Base-by-base conservation (phyloP, 2,888 invertebrate species). In the Copidosoma aretas region DNA sequence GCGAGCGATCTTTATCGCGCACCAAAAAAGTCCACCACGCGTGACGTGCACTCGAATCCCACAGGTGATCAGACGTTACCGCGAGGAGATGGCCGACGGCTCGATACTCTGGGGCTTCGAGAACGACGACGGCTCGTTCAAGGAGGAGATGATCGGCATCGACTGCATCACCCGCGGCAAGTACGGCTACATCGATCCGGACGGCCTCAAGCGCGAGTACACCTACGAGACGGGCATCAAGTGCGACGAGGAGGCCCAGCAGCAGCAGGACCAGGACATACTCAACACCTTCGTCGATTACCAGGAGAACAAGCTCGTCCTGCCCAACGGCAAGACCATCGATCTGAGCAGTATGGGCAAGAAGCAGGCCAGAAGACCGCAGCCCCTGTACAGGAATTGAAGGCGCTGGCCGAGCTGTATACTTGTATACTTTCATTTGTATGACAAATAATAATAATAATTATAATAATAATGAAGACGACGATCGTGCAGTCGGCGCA, bases 101-200 rank as follows among this genome's bases (percentile, higher is more conserved):
- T 93, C 91, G 79, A 94, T 94, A 76, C 91, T 91, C 0, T 94
- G 94, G 94, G 94, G 94, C 60, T 94, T 91, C 79, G 93, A 94
- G 83, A 93, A 94, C 80, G 93, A 93, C 76, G 94, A 94, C 78
- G 94, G 94, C 24, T 91, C 92, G 1, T 94, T 91, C 84, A 94
- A 94, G 80, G 93, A 94, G 81, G 93, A 94, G 85, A 88, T 89
- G 12, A 91, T 93, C 75, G 94, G 94, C 56, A 86, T 88, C 15
- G 92, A 94, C 82, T 92, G 92, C 77, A 83, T 91, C 70, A 91
- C 91, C 15, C 88, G 90, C 72, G 93, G 93, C 58, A 92, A 90
- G 79, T 94, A 94, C 79, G 94, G 94, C 43, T 94, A 94, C 81
- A 87, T 93, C 12, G 93, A 94, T 82, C 93, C 93, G 0, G 94